Evolutionary conservation across 2,113 vertebrate species (phyloP).

Genomic region (Chloropsis hardwickii): DNA sequence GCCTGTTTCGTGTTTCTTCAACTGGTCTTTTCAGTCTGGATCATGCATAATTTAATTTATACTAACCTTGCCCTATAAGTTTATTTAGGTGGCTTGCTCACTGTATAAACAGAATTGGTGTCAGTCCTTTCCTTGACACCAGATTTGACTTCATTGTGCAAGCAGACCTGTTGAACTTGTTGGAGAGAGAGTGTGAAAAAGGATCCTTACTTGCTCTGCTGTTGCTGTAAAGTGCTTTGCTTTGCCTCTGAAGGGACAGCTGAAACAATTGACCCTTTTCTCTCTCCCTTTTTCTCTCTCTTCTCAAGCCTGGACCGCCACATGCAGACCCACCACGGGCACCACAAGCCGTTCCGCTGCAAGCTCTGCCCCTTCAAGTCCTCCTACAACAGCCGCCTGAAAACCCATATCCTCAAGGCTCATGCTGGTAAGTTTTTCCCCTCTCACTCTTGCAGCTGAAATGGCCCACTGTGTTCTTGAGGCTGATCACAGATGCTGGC

Average conservation of each 20-base stretch:
- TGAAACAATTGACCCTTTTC: background rate
- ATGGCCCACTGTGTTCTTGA: background rate
- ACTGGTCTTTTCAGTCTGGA: background rate
- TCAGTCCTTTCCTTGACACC: background rate
- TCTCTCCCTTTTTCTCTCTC: background rate
- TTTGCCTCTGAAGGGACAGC: background rate
- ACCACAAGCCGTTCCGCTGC: slow-evolving; percentile 97
- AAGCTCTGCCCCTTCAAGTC: slow-evolving; percentile 98
- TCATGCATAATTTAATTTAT: background rate
- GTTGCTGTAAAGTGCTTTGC: background rate
- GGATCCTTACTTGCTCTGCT: background rate
- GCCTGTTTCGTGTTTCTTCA: background rate
- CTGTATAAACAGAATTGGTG: background rate
- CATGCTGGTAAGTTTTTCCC: slow-evolving; percentile 85
- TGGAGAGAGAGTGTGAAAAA: background rate
- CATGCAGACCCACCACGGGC: slow-evolving; percentile 96
- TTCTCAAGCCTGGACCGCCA: slow-evolving; percentile 90
- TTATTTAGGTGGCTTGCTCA: background rate
- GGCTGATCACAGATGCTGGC: background rate
- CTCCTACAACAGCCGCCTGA: slow-evolving; percentile 93
- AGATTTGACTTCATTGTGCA: background rate
- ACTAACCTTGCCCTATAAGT: background rate
- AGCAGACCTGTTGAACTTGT: background rate
- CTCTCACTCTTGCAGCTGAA: background rate
- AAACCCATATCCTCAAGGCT: slow-evolving; percentile 94